phyloP scores from a whole-genome alignment of 2,113 vertebrate species.

The Macrotis lagotis region DNA sequence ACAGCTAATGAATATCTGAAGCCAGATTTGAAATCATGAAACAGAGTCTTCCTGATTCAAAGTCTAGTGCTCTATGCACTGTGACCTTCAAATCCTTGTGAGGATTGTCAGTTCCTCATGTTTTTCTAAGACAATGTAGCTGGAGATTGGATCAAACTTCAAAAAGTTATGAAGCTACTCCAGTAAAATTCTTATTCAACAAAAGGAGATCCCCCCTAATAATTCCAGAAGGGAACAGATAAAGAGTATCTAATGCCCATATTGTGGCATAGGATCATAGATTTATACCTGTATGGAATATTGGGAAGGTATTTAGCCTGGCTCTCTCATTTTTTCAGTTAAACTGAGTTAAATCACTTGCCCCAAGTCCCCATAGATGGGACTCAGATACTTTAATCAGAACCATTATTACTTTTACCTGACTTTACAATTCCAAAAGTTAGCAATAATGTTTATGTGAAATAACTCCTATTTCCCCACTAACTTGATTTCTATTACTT shows the following conservation, averaged over 20 bases:
- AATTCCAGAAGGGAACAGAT: not conserved
- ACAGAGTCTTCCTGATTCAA: no score
- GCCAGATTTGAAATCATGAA: no score
- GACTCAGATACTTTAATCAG: no score
- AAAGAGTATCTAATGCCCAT: not conserved
- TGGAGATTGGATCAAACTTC: not conserved
- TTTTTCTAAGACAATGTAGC: not conserved
- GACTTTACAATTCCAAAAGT: not conserved
- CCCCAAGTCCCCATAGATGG: not conserved
- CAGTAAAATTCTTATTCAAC: not conserved
- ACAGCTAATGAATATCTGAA: no score
- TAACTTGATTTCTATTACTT: not conserved
- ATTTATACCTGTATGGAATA: not conserved
- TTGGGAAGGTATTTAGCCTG: not conserved
- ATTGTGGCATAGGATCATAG: not conserved
- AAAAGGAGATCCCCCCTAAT: not conserved
- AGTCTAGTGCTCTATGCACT: no score
- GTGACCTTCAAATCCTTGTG: not conserved
- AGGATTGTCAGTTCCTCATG: not conserved
- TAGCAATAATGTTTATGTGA: not conserved
- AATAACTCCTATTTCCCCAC: not conserved
- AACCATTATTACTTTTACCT: not conserved
- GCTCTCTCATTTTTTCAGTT: not conserved
- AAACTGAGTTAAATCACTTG: not conserved
- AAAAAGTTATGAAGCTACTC: not conserved